Conservation (phyloP, 2,113 vertebrate species). For the Athene noctua region DNA sequence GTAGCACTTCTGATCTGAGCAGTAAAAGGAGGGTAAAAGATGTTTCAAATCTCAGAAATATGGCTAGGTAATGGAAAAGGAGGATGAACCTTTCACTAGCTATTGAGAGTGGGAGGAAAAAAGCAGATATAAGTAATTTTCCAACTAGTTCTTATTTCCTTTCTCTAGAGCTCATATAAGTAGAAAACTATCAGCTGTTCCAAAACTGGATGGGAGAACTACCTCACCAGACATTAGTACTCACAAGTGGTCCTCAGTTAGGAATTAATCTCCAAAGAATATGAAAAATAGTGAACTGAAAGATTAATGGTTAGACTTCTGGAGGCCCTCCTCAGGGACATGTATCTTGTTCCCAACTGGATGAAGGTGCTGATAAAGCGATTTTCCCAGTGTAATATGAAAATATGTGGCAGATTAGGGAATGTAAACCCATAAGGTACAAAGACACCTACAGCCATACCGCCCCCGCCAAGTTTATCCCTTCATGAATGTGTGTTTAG, state of each 20-base stretch:
- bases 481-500: not conserved
- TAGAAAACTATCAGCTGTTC: not conserved
- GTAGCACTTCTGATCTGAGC: not conserved
- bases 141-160: not conserved
- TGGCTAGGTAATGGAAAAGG: not conserved
- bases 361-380: not conserved
- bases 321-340: not conserved
- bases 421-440: not conserved
- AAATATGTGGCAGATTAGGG: not conserved
- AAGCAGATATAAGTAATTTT: not conserved
- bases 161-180: not conserved
- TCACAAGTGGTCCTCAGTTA: not conserved
- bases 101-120: accelerated
- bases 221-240: not conserved
- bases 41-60: not conserved
- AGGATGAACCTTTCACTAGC: not conserved
- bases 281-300: not conserved
- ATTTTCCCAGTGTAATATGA: not conserved
- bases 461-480: not conserved
- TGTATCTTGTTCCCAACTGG: not conserved
- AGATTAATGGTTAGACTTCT: not conserved
- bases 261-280: not conserved
- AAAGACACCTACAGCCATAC: not conserved
- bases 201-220: not conserved
- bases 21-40: not conserved